phyloP scores from a whole-genome alignment of 2,888 invertebrate genomes.

The Chromoteleia sp. region DNA sequence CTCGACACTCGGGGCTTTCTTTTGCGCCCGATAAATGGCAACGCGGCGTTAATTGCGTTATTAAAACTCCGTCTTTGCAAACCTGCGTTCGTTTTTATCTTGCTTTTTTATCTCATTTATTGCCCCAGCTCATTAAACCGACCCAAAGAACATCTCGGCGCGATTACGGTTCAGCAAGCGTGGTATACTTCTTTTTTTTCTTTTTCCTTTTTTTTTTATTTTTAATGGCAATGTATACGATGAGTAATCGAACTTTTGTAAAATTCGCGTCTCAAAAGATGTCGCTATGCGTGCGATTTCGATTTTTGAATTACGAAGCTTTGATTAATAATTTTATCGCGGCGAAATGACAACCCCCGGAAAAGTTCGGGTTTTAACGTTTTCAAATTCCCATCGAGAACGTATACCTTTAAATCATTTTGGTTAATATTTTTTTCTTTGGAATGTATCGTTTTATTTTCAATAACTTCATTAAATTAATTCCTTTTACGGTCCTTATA shows the following conservation, averaged over 20 bases:
- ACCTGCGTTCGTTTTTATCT: conserved; percentile 62
- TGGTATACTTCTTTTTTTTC: conserved; percentile 34
- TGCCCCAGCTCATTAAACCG: conserved; percentile 64
- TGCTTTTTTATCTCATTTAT: conserved; percentile 66
- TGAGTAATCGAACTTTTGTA: conserved; percentile 28
- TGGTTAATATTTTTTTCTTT: too few species aligned
- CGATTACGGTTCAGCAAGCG: conserved; percentile 58
- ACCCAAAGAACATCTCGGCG: conserved; percentile 56
- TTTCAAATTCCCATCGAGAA: too few species aligned
- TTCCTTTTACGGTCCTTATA: too few species aligned
- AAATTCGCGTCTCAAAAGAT: not conserved
- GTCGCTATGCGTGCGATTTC: not conserved
- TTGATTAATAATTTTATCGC: not conserved
- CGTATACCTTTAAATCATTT: too few species aligned
- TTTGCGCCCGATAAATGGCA: conserved; percentile 56
- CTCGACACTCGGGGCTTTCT: conserved; percentile 38
- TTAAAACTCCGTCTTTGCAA: conserved; percentile 57
- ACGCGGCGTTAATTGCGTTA: conserved; percentile 64
- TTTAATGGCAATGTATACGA: conserved; percentile 20
- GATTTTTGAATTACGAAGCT: not conserved
- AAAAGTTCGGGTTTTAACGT: too few species aligned
- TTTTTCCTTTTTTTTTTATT: conserved; percentile 22
- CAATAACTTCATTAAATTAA: too few species aligned
- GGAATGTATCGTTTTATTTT: too few species aligned
- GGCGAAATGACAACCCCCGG: too few species aligned